Percentiles rank a stretch among this genome's conserved stretches.
These are phyloP conservation scores for Oryzias celebensis DNA, from an alignment of 2,113 vertebrate species.

Conservation along the genomic window DNA sequence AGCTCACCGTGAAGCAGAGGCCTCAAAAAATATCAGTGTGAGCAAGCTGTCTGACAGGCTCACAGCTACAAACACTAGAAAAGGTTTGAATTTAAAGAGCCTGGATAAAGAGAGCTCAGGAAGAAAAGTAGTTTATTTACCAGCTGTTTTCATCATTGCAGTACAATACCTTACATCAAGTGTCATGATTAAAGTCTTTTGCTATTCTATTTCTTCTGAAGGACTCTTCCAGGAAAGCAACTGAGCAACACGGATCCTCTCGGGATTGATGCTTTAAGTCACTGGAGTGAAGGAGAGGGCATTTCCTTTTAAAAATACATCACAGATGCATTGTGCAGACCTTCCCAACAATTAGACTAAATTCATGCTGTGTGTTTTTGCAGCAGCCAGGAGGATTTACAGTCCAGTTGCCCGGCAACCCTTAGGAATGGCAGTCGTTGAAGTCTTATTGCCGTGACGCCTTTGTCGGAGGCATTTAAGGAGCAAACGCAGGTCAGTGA, in stretches of 20 bases:
- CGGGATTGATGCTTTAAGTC: not conserved
- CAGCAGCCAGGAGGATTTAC: not conserved
- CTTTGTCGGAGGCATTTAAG: slow-evolving; percentile 1
- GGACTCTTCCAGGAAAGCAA: slow-evolving; percentile 1
- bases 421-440: not conserved
- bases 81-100: no score
- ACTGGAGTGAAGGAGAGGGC: slow-evolving; percentile 8
- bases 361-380: slow-evolving; percentile 1
- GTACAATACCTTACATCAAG: not conserved
- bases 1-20: no score
- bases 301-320: slow-evolving; percentile 9
- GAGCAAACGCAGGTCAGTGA: slow-evolving; percentile 26
- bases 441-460: not conserved
- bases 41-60: no score
- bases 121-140: no score
- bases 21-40: no score
- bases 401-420: slow-evolving; percentile 30
- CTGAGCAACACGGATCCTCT: not conserved
- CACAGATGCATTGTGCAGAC: not conserved
- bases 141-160: no score
- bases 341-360: not conserved
- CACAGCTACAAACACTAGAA: no score
- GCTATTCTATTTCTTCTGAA: not conserved
- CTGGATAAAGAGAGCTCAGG: no score
- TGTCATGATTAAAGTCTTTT: not conserved